Conservation (phyloP, 2,113 vertebrate genomes). For the Anarhynchus alexandrinus region DNA sequence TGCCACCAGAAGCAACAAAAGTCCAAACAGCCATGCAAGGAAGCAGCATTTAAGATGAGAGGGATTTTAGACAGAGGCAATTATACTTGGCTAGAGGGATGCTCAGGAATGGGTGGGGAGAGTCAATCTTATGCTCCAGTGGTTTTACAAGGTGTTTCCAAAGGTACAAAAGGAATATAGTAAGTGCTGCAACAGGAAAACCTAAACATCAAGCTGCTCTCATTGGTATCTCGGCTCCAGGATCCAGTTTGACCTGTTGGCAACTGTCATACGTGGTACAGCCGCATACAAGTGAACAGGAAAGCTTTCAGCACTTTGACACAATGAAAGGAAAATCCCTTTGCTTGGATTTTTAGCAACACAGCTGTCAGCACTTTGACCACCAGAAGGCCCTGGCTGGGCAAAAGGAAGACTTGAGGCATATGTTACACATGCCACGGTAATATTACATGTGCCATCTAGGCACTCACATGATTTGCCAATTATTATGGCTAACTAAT, state of each 20-base stretch:
- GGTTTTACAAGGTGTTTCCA: neutral
- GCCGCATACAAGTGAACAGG: neutral
- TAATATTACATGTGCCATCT: neutral
- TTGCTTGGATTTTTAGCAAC: neutral
- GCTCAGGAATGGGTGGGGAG: neutral
- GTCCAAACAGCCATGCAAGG: neutral
- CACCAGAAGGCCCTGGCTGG: neutral
- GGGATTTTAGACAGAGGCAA: neutral
- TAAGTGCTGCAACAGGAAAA: neutral
- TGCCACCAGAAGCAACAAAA: neutral
- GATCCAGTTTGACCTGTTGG: neutral
- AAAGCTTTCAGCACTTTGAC: neutral
- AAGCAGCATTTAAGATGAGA: neutral
- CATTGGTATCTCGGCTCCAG: neutral
- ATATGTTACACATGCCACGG: fast-evolving
- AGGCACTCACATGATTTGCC: neutral
- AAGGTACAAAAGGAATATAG: neutral
- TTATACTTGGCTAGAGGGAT: neutral
- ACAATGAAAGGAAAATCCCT: neutral
- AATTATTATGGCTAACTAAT: neutral
- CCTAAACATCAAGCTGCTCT: neutral
- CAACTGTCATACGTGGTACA: fast-evolving
- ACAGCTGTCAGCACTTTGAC: neutral
- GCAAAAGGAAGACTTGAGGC: neutral
- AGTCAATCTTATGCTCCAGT: neutral